Percentiles rank a stretch among this genome's conserved stretches.
phyloP scores from a whole-genome alignment of 1,140 invertebrate species.

The Hormaphis cornu region DNA sequence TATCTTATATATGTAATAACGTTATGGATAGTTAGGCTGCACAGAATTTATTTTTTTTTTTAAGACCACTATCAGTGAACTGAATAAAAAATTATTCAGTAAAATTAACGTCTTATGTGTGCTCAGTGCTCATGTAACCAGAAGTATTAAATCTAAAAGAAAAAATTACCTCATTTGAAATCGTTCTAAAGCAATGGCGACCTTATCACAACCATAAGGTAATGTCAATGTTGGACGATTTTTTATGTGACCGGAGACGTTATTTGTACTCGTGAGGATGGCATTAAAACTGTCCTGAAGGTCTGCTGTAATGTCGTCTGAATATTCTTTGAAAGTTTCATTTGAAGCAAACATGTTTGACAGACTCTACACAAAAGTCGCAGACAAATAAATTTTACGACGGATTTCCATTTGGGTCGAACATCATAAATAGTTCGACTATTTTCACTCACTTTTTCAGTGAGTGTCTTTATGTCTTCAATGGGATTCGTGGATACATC shows the following conservation, averaged over 20 bases:
- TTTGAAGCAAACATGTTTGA: neutral
- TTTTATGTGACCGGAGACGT: neutral
- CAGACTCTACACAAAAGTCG: slow-evolving; percentile 3
- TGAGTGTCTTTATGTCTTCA: slow-evolving; percentile 64
- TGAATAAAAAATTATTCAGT: no score
- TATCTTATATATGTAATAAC: no score
- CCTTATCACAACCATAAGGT: neutral
- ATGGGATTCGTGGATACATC: slow-evolving; percentile 68
- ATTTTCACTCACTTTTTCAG: slow-evolving; percentile 73
- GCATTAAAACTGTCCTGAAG: neutral
- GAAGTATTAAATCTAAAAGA: no score
- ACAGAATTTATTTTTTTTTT: no score
- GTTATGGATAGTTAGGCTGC: no score
- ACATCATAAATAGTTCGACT: no score
- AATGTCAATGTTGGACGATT: neutral
- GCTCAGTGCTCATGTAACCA: no score
- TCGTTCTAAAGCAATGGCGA: neutral
- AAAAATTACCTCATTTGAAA: neutral
- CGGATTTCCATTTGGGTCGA: no score
- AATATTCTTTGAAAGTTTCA: neutral
- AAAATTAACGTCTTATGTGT: no score
- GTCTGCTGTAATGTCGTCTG: neutral
- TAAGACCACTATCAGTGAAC: no score
- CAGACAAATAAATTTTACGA: no score
- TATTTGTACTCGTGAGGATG: neutral